Evolutionary conservation across 2,797 vertebrate species (phyloP).

Genomic region (Manis javanica): DNA sequence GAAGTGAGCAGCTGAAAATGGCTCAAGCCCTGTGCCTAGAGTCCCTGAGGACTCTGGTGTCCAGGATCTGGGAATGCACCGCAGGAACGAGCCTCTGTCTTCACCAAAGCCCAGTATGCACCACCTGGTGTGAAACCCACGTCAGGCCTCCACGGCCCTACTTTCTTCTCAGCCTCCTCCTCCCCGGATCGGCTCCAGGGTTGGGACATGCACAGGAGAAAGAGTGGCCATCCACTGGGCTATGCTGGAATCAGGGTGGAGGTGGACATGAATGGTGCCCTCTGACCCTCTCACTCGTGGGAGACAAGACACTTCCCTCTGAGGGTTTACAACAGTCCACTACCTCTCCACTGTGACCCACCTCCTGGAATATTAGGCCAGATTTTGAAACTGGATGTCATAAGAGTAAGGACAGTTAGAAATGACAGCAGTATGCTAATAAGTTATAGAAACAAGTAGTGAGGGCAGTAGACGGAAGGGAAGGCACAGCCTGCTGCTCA

Average conservation of each 20-base stretch:
- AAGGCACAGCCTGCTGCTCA: neutral
- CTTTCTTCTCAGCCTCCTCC: neutral
- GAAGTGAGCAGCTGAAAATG: fast-evolving
- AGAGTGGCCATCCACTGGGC: neutral
- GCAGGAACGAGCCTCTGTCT: neutral
- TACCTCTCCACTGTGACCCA: neutral
- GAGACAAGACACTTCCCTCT: neutral
- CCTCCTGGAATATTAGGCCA: neutral
- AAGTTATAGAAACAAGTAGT: neutral
- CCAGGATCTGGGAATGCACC: neutral
- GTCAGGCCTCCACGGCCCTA: fast-evolving
- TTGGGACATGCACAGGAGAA: neutral
- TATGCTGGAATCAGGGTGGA: neutral
- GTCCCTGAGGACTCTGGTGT: neutral
- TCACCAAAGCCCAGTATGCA: neutral
- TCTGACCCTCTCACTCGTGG: fast-evolving
- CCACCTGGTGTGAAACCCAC: fast-evolving
- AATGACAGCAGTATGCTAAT: neutral
- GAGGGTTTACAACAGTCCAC: neutral
- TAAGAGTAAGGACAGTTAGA: neutral
- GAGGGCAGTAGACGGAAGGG: fast-evolving
- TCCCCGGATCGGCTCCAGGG: neutral
- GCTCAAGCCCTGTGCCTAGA: neutral
- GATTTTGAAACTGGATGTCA: neutral
- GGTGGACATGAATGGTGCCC: fast-evolving